A percentile compares a stretch with the other conserved stretches of the same genome.
Evolutionary conservation across 2,797 vertebrate species (phyloP).

Genomic region (Chiloscyllium punctatum): DNA sequence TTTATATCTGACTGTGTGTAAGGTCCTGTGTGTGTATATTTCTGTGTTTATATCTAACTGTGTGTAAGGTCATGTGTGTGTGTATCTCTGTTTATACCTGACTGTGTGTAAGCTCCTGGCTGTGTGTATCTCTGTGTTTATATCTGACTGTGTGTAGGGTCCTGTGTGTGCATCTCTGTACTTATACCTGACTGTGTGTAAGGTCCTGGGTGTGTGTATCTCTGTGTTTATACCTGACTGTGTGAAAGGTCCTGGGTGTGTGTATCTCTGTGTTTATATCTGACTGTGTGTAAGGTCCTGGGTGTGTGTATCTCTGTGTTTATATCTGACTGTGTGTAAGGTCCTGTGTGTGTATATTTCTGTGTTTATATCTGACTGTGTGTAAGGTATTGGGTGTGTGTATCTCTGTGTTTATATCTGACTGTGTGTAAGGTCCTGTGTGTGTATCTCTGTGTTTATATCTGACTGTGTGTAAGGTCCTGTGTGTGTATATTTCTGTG

Average conservation of each 20-base stretch:
- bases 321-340: not conserved
- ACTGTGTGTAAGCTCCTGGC: not conserved
- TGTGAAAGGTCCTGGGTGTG: too few species aligned
- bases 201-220: not conserved
- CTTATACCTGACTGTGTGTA: not conserved
- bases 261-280: not conserved
- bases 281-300: not conserved
- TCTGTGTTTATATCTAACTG: not conserved
- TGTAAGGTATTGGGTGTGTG: too few species aligned
- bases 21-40: not conserved
- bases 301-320: not conserved
- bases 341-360: not conserved
- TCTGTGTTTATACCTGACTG: not conserved
- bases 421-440: too few species aligned
- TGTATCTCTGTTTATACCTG: not conserved
- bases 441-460: too few species aligned
- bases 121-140: not conserved
- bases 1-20: not conserved
- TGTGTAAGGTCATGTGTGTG: not conserved
- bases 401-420: not conserved
- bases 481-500: not conserved
- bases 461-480: too few species aligned
- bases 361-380: not conserved
- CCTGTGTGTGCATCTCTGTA: too few species aligned
- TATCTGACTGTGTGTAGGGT: not conserved